phyloP scores from a whole-genome alignment of 2,888 invertebrate genomes.

The Drosophila colorata region DNA sequence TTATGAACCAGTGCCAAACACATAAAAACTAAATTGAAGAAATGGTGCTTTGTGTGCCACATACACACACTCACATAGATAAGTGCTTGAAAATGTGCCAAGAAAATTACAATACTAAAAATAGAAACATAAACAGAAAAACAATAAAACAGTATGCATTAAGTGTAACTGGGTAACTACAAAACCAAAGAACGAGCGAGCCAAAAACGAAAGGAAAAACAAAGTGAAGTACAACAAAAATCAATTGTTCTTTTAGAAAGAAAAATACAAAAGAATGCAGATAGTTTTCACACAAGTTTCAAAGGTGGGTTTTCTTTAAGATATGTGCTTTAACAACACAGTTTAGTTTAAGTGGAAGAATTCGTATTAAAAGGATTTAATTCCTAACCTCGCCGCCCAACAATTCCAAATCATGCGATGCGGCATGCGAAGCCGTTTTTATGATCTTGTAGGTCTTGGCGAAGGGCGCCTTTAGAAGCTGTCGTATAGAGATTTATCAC shows the following conservation, averaged over 20 bases:
- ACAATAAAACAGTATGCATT: conserved; percentile 33
- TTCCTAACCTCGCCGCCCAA: conserved; percentile 86
- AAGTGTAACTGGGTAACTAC: conserved; percentile 45
- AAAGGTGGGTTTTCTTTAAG: conserved; percentile 48
- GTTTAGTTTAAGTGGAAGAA: conserved; percentile 70
- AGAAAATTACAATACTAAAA: conserved; percentile 24
- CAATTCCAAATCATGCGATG: conserved; percentile 89
- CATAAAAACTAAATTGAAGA: conserved; percentile 9
- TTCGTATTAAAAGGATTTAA: conserved; percentile 70
- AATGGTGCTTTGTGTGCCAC: conserved; percentile 32
- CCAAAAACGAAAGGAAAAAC: conserved; percentile 18
- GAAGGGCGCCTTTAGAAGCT: conserved; percentile 98
- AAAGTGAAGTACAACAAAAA: conserved; percentile 13
- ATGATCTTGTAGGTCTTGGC: conserved; percentile 98
- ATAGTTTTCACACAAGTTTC: conserved; percentile 67
- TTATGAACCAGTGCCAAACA: conserved; percentile 18
- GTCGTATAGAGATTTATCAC: conserved; percentile 76
- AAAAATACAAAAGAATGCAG: conserved; percentile 51
- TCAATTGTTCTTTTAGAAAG: conserved; percentile 24
- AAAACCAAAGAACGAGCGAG: conserved; percentile 51
- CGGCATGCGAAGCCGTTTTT: conserved; percentile 90
- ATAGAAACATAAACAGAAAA: not conserved
- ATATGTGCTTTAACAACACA: conserved; percentile 63
- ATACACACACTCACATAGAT: conserved; percentile 34
- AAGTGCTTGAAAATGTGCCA: conserved; percentile 48